phyloP scores from a whole-genome alignment of 1,140 invertebrate genomes.

The Drosophila prosaltans region DNA sequence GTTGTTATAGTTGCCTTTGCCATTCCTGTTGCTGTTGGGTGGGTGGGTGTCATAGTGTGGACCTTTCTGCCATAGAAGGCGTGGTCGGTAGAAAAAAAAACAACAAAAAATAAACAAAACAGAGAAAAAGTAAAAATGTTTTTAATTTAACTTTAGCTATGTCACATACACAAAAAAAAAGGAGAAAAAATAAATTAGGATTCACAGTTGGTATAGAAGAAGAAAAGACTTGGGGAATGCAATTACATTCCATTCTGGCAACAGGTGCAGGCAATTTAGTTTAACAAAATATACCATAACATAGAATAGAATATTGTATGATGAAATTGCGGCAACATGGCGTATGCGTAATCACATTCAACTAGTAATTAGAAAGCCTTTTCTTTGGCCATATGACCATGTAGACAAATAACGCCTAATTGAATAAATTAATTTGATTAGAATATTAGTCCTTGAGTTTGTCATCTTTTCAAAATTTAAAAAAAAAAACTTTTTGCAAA shows the following conservation, averaged over 20 bases:
- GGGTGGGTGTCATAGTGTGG: constrained; percentile 21
- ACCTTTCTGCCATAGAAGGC: constrained; percentile 40
- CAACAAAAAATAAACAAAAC: constrained; percentile 4
- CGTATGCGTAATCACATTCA: background rate
- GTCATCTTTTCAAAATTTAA: constrained; percentile 62
- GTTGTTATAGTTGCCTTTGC: constrained; percentile 49
- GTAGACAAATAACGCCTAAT: too few species aligned
- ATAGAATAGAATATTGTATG: background rate
- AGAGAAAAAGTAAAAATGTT: constrained; percentile 52
- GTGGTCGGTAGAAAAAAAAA: constrained; percentile 39
- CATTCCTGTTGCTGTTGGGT: constrained; percentile 11
- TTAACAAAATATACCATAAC: background rate
- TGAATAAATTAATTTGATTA: constrained; percentile 19
- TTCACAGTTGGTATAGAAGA: constrained; percentile 38
- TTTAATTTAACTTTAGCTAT: constrained; percentile 75
- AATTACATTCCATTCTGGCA: constrained; percentile 44
- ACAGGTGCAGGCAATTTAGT: constrained; percentile 50
- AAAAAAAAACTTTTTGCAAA: constrained; percentile 27
- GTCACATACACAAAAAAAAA: constrained; percentile 35
- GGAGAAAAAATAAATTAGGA: background rate
- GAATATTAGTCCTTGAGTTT: constrained; percentile 68
- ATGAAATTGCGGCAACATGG: background rate
- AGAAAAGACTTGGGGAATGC: constrained; percentile 16
- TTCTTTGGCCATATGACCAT: too few species aligned
- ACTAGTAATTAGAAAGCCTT: too few species aligned